Evolutionary conservation across 1,140 invertebrate species (phyloP).

Genomic region (Drosophila micromelanica): DNA sequence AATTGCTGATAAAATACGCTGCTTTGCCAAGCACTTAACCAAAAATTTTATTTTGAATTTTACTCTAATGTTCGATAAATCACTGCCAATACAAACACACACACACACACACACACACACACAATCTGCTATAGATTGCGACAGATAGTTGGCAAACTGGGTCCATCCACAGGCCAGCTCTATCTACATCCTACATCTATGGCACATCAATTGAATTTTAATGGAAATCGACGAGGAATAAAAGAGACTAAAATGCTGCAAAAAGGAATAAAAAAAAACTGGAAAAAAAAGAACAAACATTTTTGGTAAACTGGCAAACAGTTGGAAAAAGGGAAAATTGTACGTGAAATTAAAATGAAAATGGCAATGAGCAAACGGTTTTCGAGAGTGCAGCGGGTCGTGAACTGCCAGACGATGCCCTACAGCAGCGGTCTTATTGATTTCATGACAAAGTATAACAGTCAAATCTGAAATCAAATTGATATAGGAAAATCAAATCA

Average conservation of each 20-base stretch:
- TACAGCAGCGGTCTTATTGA: not conserved
- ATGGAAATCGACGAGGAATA: constrained; percentile 83
- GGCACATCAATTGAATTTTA: constrained; percentile 81
- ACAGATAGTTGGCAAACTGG: constrained; percentile 63
- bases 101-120: constrained; percentile 21
- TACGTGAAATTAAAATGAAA: constrained; percentile 75
- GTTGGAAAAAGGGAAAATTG: constrained; percentile 67
- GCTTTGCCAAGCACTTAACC: constrained; percentile 78
- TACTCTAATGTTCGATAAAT: constrained; percentile 80
- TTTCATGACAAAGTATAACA: not conserved
- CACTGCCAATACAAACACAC: constrained; percentile 41
- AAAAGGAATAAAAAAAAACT: constrained; percentile 51
- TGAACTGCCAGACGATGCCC: constrained; percentile 46
- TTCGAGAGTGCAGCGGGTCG: constrained; percentile 60
- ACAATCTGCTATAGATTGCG: constrained; percentile 31
- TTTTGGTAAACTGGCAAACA: constrained; percentile 44
- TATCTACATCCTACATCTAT: constrained; percentile 36
- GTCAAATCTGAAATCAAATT: not conserved
- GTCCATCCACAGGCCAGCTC: constrained; percentile 9
- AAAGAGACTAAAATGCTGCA: constrained; percentile 79
- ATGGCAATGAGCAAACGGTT: constrained; percentile 73
- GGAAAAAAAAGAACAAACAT: constrained; percentile 16
- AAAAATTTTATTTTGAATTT: constrained; percentile 78
- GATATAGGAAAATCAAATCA: too few relatives aligned
- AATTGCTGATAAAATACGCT: constrained; percentile 70